Evolutionary conservation across 1,140 invertebrate genomes (phyloP).

Genomic region (Drosophila tristis): DNA sequence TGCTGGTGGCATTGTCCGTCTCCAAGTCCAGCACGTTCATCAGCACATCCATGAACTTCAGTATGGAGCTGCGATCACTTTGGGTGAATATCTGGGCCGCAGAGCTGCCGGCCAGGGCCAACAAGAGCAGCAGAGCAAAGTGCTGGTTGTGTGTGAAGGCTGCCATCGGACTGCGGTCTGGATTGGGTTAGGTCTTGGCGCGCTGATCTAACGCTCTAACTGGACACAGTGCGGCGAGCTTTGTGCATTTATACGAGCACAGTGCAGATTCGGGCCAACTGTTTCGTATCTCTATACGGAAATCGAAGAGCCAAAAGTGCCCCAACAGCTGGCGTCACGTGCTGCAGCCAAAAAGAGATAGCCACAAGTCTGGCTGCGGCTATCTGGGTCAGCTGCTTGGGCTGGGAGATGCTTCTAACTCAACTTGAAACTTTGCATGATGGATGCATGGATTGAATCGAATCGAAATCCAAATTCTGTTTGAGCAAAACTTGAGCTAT

Average conservation of each 20-base stretch:
- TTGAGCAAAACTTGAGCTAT: too few species aligned
- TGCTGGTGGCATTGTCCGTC: constrained; percentile 30
- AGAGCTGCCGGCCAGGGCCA: constrained; percentile 15
- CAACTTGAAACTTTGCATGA: too few species aligned
- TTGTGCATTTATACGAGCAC: constrained; percentile 27
- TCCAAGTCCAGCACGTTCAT: constrained; percentile 62
- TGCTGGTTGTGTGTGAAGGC: constrained; percentile 33
- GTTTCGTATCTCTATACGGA: constrained; percentile 31
- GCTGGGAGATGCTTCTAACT: too few species aligned
- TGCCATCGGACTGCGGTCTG: constrained; percentile 17
- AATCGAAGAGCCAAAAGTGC: constrained; percentile 2
- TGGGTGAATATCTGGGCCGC: constrained; percentile 49
- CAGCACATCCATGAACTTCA: constrained; percentile 61
- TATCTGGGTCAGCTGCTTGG: too few species aligned
- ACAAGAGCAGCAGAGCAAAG: constrained; percentile 31
- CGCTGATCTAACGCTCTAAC: constrained; percentile 14
- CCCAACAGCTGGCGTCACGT: constrained; percentile 16
- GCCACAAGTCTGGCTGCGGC: too few species aligned
- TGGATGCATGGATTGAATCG: too few species aligned
- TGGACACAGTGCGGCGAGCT: neutral
- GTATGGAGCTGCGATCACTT: constrained; percentile 57
- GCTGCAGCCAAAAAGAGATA: constrained; percentile 1
- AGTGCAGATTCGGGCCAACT: neutral
- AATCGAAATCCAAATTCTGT: too few species aligned
- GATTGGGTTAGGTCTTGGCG: too few species aligned